Conservation (phyloP, 92 coral and sea anemone genomes). For the Actinostola sp. region DNA sequence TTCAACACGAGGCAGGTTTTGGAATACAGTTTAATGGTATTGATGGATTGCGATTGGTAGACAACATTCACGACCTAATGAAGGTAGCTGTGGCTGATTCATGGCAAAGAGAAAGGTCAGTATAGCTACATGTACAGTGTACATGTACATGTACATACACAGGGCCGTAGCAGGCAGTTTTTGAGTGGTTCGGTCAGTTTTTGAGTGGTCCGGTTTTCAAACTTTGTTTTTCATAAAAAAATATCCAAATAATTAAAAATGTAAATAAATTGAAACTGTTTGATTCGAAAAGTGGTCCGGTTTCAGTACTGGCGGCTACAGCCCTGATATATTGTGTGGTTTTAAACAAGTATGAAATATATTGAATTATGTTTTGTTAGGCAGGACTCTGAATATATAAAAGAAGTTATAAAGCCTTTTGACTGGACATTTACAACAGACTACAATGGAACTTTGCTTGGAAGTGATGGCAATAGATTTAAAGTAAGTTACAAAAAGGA, state of each 20-base stretch:
- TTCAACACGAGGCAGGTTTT: constrained; percentile 83
- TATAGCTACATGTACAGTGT: neutral
- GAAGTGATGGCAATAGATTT: constrained; percentile 32
- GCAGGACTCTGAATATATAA: constrained; percentile 82
- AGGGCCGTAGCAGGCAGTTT: no score
- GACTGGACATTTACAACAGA: constrained; percentile 98
- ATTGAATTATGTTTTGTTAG: no score
- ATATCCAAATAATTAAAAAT: no score
- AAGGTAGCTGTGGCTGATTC: constrained; percentile 95
- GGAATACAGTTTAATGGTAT: constrained; percentile 93
- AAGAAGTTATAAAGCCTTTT: constrained; percentile 92
- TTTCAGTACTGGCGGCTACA: no score
- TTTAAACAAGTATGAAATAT: no score
- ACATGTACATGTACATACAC: neutral
- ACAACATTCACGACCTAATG: constrained; percentile 89
- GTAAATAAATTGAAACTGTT: no score
- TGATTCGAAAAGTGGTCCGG: no score
- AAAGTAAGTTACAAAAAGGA: constrained; percentile 48
- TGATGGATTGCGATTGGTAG: constrained; percentile 86
- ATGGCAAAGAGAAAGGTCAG: constrained; percentile 93
- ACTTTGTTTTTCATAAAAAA: no score
- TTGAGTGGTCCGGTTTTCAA: no score
- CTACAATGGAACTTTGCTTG: constrained; percentile 84
- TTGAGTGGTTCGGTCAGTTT: no score
- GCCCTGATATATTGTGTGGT: no score